Base-by-base conservation (phyloP, 2,113 vertebrate genomes). In the Daphoenositta chrysoptera region DNA sequence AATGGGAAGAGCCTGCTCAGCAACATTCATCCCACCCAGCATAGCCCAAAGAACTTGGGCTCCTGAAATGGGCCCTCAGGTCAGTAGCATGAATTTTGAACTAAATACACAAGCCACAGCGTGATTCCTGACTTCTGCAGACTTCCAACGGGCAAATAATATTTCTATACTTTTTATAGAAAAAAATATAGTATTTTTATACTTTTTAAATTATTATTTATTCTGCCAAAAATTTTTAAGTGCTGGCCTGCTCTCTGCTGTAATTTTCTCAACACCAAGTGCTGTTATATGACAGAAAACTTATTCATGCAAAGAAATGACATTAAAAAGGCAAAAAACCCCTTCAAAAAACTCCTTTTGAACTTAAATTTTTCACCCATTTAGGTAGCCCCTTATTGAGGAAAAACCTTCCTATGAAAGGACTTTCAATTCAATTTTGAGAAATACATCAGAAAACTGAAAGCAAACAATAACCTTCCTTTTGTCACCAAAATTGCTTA, bases 401-500 rank as follows among this genome's bases (percentile, higher is more conserved):
- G 28, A n/a, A 87, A 86, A 81, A 57, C 3, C 20, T 89, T 69
- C 26, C 16, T 27, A 11, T 23, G 33, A 87, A 78, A 40, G 15
- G 42, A 35, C 37, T 53, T 86, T 17, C 17, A 27, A 81, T 82
- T 87, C 35, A 37, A 22, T 75, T 89, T 87, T 57, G 18, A 88
- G 68, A 93, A 95, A 83, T 51, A 50, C 15, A 73, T 80, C 64
- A 68, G 30, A 81, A 91, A 84, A 89, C 22, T 50, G 87, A 92
- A 93, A 92, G 69, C 35, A 72, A 90, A 83, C 42, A 81, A 35
- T 79, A 63, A 60, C 35, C 57, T 87, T 57, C 45, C 68, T 87
- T 93, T 86, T 95, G 60, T 81, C 33, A 75, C n/a, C 19, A 3
- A 96, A 95, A 97, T 93, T 51, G 47, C n/a, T 73, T 83, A 60